A percentile compares a stretch with the other conserved stretches of the same genome.
Evolutionary conservation across 2,113 vertebrate genomes (phyloP).

Genomic region (Dissostichus mawsoni): DNA sequence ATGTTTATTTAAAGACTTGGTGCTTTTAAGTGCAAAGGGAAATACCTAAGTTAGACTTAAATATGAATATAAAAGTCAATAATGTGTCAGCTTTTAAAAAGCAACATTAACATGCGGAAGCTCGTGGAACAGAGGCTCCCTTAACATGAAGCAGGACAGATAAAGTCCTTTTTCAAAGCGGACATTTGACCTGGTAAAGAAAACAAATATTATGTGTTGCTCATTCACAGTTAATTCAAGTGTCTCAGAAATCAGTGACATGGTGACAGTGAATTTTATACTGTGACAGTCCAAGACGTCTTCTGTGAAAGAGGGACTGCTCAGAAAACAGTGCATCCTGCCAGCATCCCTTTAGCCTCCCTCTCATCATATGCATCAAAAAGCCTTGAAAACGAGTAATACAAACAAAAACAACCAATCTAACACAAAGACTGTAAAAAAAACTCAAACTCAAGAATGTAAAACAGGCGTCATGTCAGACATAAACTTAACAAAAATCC

Average conservation of each 20-base stretch:
- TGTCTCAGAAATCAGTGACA: background rate
- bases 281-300: background rate
- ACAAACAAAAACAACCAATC: background rate
- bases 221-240: background rate
- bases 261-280: background rate
- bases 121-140: background rate
- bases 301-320: background rate
- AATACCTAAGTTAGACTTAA: background rate
- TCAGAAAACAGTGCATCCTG: background rate
- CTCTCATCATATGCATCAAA: background rate
- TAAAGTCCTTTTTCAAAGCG: slow-evolving; percentile 5
- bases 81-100: background rate
- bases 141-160: background rate
- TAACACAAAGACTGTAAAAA: background rate
- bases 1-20: background rate
- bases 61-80: background rate
- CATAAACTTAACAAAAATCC: slow-evolving; percentile 30
- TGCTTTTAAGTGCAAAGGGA: background rate
- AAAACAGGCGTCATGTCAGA: background rate
- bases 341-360: background rate
- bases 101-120: background rate
- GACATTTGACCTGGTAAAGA: background rate
- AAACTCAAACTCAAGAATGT: slow-evolving; percentile 6
- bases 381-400: background rate
- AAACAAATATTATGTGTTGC: background rate